Evolutionary conservation across 2,797 vertebrate species (phyloP), one percentile per base, ranked within the genome.

Genomic region (Lindbergichthys nudifrons): DNA sequence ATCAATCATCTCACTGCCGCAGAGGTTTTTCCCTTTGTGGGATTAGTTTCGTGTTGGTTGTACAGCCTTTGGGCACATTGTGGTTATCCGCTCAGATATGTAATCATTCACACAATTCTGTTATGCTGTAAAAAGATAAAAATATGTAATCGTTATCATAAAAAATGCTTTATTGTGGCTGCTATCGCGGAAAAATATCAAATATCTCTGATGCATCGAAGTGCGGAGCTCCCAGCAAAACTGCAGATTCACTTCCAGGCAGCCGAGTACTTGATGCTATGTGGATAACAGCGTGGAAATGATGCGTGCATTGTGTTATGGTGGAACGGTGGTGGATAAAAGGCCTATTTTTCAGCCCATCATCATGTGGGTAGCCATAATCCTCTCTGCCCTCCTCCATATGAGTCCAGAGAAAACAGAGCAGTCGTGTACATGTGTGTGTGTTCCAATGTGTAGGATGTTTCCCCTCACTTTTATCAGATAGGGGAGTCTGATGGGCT

Each of bases 311-410:
- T 90, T 88, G 87, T 89, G 90, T 85, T 86, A 88, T 88, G 92
- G 84, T 85, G 87, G 87, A 91, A 77, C 82, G 85, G 82, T 79
- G 82, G 73, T 13, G 87, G 89, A 91, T 91, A 87, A 90, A 91
- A 92, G 90, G 83, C 76, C 90, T 77, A 82, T 90, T 89, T 93
- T 90, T 91, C 82, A 86, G 82, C 75, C 85, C 87, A 70, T 92
- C 91, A 86, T 91, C 88, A 89, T 93, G 93, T 93, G 92, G 93
- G 91, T 75, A 83, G 84, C 69, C 21, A 81, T 92, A 86, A 91
- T 92, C 90, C 90, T 88, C 81, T 69, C 79, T 77, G 72, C 84
- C 76, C 85, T 88, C 77, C 79, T 91, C 79, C 66, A 9, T 81
- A 71, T 30, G 79, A 82, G 87, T 86, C 87, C 85, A 89, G 86